Conservation (phyloP, 2,113 vertebrate genomes). For the Tyto alba region DNA sequence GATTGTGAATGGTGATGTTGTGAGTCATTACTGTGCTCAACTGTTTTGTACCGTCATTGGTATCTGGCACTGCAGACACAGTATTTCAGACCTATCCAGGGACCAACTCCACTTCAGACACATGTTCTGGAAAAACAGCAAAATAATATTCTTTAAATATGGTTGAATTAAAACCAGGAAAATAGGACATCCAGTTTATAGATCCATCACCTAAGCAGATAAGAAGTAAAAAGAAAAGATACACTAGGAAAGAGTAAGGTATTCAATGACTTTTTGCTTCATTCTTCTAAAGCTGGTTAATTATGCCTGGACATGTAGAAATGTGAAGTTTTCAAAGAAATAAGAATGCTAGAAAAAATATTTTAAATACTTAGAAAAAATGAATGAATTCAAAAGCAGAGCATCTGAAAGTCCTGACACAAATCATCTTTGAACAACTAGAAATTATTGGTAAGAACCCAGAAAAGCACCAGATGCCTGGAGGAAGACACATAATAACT, state of each 20-base stretch:
- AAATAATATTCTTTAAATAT: neutral
- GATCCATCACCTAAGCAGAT: neutral
- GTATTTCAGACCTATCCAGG: neutral
- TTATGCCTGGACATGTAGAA: neutral
- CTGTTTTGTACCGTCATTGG: neutral
- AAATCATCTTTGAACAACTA: neutral
- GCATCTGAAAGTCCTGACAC: neutral
- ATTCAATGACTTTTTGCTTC: neutral
- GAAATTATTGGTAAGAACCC: neutral
- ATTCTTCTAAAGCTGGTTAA: neutral
- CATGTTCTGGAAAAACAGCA: neutral
- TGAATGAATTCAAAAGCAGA: neutral
- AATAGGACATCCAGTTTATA: rapidly evolving
- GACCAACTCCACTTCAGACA: neutral
- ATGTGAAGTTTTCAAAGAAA: neutral
- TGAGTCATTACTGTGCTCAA: rapidly evolving
- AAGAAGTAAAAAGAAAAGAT: neutral
- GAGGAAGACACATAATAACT: neutral
- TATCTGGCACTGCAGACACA: neutral
- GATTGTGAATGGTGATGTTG: neutral
- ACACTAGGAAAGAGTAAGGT: neutral
- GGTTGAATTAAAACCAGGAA: neutral
- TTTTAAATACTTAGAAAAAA: neutral
- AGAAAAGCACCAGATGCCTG: neutral
- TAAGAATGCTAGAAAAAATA: neutral